Conservation (phyloP, 2,113 vertebrate genomes). For the Daboia siamensis region DNA sequence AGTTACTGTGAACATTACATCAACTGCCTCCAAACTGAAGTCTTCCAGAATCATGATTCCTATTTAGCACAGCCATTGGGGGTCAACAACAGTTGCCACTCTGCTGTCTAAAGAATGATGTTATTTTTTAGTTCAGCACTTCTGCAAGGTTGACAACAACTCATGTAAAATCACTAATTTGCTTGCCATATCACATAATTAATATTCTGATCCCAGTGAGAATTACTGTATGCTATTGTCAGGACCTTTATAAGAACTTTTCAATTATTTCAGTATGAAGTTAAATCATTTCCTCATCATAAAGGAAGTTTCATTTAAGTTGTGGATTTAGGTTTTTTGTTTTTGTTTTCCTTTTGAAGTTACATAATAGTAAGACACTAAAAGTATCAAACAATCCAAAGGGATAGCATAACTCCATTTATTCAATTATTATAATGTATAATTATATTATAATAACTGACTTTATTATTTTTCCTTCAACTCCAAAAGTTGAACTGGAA, state of each 20-base stretch:
- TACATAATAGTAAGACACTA: constrained; percentile 1
- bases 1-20: neutral
- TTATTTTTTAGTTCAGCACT: neutral
- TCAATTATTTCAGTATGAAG: constrained; percentile 7
- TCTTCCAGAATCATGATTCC: no score
- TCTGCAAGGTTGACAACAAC: neutral
- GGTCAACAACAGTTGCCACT: neutral
- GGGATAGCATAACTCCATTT: neutral
- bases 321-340: neutral
- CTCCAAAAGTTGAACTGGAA: neutral
- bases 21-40: no score
- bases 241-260: neutral
- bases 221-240: neutral
- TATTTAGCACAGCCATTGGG: neutral
- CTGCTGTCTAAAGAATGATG: neutral
- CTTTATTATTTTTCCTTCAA: neutral
- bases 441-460: neutral
- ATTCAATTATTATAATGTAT: neutral
- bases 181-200: neutral
- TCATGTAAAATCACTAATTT: neutral
- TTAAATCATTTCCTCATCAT: neutral
- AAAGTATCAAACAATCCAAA: neutral
- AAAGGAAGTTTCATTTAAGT: neutral
- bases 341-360: constrained; percentile 7
- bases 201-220: neutral